phyloP scores from a whole-genome alignment of 2,113 vertebrate species.

The Peromyscus leucopus region DNA sequence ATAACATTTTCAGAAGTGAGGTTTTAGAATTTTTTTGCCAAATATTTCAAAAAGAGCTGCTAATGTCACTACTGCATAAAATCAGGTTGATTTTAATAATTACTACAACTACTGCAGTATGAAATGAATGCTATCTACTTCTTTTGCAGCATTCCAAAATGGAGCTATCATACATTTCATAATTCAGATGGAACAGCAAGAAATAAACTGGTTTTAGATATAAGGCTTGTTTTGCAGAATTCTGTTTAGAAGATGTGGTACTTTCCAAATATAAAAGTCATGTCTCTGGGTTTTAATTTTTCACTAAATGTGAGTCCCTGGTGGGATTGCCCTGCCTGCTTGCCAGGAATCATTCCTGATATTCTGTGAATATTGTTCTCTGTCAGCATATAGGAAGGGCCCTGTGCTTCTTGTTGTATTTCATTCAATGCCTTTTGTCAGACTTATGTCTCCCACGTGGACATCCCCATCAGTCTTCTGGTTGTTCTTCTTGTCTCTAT shows the following conservation, averaged over 20 bases:
- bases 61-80: background rate
- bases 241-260: background rate
- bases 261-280: background rate
- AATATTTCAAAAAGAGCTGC: background rate
- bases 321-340: background rate
- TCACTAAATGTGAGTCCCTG: background rate
- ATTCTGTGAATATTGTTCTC: background rate
- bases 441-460: too few species aligned
- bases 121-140: background rate
- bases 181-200: background rate
- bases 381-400: accelerated
- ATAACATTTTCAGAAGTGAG: background rate
- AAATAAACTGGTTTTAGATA: background rate
- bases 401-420: background rate
- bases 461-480: background rate
- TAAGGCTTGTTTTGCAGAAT: background rate
- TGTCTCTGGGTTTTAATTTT: background rate
- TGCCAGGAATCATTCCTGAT: too few species aligned
- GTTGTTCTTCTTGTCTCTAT: background rate
- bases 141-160: background rate
- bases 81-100: background rate
- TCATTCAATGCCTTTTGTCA: background rate
- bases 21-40: background rate
- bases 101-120: background rate
- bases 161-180: background rate